phyloP scores from a whole-genome alignment of 2,113 vertebrate genomes.

The Perca flavescens region DNA sequence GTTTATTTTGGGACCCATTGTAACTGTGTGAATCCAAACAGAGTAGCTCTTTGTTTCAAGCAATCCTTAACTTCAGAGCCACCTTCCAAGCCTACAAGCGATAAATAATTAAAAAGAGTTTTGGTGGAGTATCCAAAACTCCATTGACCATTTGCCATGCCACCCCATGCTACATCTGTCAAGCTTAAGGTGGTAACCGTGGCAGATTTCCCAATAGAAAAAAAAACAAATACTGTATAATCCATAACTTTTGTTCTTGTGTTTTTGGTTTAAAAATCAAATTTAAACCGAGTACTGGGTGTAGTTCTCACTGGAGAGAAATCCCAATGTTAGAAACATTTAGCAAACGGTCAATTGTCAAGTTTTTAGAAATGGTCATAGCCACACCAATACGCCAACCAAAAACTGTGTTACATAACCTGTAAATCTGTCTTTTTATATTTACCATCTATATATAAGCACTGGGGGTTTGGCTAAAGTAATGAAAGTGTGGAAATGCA shows the following conservation, averaged over 20 bases:
- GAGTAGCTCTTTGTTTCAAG: neutral
- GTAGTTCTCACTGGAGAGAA: neutral
- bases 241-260: neutral
- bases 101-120: neutral
- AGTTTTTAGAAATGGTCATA: neutral
- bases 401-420: neutral
- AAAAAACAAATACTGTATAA: neutral
- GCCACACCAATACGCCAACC: neutral
- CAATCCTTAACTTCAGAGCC: neutral
- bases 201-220: no score
- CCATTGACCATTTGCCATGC: no score
- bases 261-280: no score
- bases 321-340: neutral
- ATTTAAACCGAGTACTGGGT: no score
- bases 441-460: constrained; percentile 12
- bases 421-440: neutral
- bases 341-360: neutral
- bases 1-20: neutral
- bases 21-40: neutral
- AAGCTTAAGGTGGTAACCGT: no score
- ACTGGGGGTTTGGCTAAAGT: neutral
- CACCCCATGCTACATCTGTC: no score
- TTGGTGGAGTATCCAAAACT: neutral
- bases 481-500: constrained; percentile 50
- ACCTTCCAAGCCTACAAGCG: neutral